These are phyloP conservation scores for Nemopilema nomurai DNA, from an alignment of 30 jellyfish, hydroid and myxozoan species.

Conservation along the genomic window DNA sequence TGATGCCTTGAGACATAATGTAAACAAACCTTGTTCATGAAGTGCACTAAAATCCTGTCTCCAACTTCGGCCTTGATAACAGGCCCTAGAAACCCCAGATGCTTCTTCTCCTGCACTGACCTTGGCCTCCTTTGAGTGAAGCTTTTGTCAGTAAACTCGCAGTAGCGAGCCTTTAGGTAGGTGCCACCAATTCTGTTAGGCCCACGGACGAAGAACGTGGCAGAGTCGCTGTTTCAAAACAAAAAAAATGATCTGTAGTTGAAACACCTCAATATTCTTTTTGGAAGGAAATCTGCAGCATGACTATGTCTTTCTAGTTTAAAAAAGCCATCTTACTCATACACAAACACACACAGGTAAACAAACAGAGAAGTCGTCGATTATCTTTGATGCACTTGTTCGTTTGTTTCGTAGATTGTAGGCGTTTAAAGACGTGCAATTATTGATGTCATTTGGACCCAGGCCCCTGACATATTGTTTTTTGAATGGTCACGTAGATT, in stretches of 20 bases:
- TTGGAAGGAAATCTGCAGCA: too few species aligned
- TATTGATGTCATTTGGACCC: too few species aligned
- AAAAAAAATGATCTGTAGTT: neutral
- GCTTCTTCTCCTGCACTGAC: conserved; percentile 5
- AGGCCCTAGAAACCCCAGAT: conserved; percentile 71
- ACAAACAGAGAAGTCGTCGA: too few species aligned
- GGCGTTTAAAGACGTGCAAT: too few species aligned
- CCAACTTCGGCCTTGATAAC: conserved; percentile 74
- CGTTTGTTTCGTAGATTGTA: too few species aligned
- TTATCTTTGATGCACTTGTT: too few species aligned
- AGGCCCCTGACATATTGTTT: too few species aligned
- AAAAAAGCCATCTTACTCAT: too few species aligned
- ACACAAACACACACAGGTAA: too few species aligned
- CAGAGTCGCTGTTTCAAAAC: conserved; percentile 21
- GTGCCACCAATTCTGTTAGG: conserved; percentile 68
- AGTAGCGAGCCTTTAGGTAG: conserved; percentile 51
- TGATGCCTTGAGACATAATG: neutral
- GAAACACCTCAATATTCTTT: too few species aligned
- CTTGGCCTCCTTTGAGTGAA: conserved; percentile 25
- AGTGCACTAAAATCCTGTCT: conserved; percentile 34
- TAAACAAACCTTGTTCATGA: conserved; percentile 48
- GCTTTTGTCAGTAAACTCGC: conserved; percentile 55
- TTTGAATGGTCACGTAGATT: too few species aligned
- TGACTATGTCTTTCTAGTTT: too few species aligned
- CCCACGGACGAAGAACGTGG: conserved; percentile 38